Conservation (phyloP, 2,888 invertebrate genomes). For the Tupiocoris notatus region DNA sequence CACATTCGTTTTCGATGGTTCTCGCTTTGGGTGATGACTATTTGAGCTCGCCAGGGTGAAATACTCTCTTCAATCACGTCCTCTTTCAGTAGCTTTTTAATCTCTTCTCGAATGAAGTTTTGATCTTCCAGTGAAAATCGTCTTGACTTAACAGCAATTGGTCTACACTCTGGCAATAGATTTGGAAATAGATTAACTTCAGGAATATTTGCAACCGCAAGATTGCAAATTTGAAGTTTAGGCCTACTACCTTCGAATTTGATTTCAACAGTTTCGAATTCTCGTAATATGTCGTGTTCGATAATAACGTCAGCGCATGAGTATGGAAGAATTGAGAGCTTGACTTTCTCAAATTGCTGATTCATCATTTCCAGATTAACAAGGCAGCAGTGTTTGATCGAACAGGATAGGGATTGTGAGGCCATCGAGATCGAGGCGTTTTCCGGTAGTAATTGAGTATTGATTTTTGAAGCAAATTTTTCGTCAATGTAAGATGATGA, state of each 20-base stretch:
- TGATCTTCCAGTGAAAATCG: not conserved
- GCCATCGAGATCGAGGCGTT: not conserved
- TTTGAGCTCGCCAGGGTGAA: not conserved
- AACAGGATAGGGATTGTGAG: not conserved
- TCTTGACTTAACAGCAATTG: not conserved
- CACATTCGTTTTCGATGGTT: constrained; percentile 1
- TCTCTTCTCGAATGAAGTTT: not conserved
- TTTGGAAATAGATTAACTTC: not conserved
- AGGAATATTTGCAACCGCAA: not conserved
- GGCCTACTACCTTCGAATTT: not conserved
- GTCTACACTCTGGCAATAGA: not conserved
- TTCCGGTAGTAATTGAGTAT: not conserved
- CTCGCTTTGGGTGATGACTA: not conserved
- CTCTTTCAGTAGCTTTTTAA: not conserved
- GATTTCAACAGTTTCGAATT: not conserved
- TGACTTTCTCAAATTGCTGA: not conserved
- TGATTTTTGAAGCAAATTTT: not conserved
- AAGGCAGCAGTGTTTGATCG: not conserved
- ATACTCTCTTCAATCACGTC: not conserved
- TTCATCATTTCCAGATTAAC: not conserved
- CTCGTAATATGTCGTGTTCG: not conserved
- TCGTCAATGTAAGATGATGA: not conserved
- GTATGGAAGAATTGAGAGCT: too few species aligned
- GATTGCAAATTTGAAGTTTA: not conserved
- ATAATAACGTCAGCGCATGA: not conserved